phyloP scores from a whole-genome alignment of 2,797 vertebrate species.

The Mycteria americana region DNA sequence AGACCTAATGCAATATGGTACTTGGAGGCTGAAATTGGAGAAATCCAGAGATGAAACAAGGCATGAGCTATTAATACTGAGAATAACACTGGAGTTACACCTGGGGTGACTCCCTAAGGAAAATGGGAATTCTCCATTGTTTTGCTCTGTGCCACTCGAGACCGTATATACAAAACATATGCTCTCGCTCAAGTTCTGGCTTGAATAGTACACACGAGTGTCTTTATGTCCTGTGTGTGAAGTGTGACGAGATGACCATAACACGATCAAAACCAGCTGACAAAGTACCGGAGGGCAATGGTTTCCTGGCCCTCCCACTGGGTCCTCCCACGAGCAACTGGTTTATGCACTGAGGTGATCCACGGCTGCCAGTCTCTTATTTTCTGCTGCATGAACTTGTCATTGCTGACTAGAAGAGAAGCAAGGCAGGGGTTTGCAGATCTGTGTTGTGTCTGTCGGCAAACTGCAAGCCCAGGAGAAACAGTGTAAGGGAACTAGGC shows the following conservation, averaged over 20 bases:
- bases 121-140: slow-evolving; percentile 9
- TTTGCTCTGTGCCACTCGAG: neutral
- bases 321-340: slow-evolving; percentile 2
- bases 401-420: neutral
- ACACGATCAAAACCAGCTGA: neutral
- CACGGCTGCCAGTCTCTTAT: slow-evolving; percentile 16
- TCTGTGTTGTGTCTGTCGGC: neutral
- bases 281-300: neutral
- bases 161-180: neutral
- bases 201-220: neutral
- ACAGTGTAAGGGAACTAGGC: neutral
- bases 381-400: neutral
- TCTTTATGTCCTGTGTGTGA: neutral
- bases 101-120: neutral
- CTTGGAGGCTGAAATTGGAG: neutral
- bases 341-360: slow-evolving; percentile 19
- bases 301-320: slow-evolving; percentile 32
- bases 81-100: neutral
- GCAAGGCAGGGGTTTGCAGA: neutral
- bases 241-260: neutral
- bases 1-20: neutral
- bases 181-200: neutral
- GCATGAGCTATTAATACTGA: neutral
- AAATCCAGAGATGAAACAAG: neutral
- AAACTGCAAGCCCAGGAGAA: neutral